Evolutionary conservation across 1,140 invertebrate genomes (phyloP).

Genomic region (Cecropterus lyciades): DNA sequence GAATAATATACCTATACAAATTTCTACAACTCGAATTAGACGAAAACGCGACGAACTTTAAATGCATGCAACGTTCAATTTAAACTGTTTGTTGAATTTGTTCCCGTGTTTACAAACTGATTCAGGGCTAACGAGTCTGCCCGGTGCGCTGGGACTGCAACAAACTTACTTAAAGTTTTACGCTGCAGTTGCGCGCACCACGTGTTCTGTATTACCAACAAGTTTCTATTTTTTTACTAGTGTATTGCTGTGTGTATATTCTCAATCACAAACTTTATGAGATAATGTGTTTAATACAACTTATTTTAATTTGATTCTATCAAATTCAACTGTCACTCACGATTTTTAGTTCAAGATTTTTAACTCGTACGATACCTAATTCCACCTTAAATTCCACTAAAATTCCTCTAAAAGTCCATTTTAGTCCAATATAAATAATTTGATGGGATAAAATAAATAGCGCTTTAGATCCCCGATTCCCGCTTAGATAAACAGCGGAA

Average conservation of each 20-base stretch:
- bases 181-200: neutral
- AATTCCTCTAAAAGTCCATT: neutral
- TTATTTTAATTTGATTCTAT: too few species aligned
- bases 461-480: conserved; percentile 10
- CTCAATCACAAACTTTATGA: neutral
- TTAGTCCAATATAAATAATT: neutral
- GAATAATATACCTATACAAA: too few species aligned
- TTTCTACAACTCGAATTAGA: too few species aligned
- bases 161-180: conserved; percentile 8
- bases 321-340: too few species aligned
- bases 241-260: neutral
- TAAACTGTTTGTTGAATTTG: neutral
- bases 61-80: too few species aligned
- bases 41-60: too few species aligned
- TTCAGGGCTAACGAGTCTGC: neutral
- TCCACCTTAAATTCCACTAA: too few species aligned
- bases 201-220: neutral
- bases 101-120: neutral
- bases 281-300: too few species aligned
- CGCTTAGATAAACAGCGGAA: conserved; percentile 33
- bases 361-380: too few species aligned
- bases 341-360: neutral
- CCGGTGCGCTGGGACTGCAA: neutral
- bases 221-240: neutral
- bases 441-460: neutral